Percentiles rank a stretch among this genome's conserved stretches.
phyloP scores from a whole-genome alignment of 2,888 invertebrate genomes.

The Celastrina argiolus region DNA sequence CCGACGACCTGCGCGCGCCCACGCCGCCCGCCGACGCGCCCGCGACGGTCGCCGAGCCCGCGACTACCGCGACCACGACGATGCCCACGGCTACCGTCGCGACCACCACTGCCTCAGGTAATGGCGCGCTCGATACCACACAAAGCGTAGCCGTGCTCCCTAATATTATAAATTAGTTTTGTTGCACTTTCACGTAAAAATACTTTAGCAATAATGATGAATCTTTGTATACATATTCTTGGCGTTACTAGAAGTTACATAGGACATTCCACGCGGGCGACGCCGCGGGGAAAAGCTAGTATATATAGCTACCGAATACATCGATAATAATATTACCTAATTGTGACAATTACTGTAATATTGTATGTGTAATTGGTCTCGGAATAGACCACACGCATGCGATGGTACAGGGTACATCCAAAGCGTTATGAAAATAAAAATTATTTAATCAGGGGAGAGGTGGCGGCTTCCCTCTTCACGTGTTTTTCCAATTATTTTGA shows the following conservation, averaged over 20 bases:
- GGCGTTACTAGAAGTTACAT: too few species aligned
- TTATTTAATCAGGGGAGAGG: not conserved
- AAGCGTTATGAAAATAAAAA: not conserved
- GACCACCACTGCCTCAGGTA: slow-evolving; percentile 71
- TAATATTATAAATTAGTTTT: too few species aligned
- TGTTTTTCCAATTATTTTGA: not conserved
- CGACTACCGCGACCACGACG: slow-evolving; percentile 49
- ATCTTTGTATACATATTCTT: too few species aligned
- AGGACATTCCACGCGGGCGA: too few species aligned
- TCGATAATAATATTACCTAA: not conserved
- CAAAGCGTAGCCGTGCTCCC: too few species aligned
- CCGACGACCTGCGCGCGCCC: slow-evolving; percentile 57
- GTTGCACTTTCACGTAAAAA: too few species aligned
- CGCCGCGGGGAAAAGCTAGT: too few species aligned
- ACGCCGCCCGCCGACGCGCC: slow-evolving; percentile 46
- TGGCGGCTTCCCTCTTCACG: not conserved
- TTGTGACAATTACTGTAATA: not conserved
- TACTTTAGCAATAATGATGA: too few species aligned
- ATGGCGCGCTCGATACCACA: not conserved
- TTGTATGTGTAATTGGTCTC: not conserved
- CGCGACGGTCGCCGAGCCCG: slow-evolving; percentile 40
- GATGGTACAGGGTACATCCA: not conserved
- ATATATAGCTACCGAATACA: not conserved
- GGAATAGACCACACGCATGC: not conserved
- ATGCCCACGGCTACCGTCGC: slow-evolving; percentile 53